Evolutionary conservation across 2,888 invertebrate species (phyloP), one percentile per base, ranked within the genome.

Genomic region (Ophion ellenae): DNA sequence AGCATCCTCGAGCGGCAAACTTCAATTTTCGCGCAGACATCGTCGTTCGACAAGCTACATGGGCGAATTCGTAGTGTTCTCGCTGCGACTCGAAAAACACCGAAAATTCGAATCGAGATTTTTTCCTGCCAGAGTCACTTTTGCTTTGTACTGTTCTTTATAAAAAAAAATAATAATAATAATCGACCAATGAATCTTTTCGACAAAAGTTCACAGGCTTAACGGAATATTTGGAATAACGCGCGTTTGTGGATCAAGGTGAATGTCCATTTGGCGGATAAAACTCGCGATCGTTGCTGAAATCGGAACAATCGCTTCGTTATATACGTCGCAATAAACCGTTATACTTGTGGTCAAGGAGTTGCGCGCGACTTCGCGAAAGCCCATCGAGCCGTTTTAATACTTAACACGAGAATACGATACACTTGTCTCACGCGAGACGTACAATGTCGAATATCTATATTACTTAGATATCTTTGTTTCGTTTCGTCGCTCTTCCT

Each of bases 331-430:
- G 74, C 76, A 53, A 75, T 24, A 36, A 57, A 17, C 32, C 70
- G 67, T 28, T 36, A 80, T 53, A 59, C 73, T 80, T 85, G 82
- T 83, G 83, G 83, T 85, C 76, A 75, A 73, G 76, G 83, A 53
- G 59, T 63, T 57, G 57, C 17, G 40, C n/a, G 36, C 9, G 11
- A 10, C 14, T 76, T 47, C 61, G 80, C 70, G 66, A 85, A 79
- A 81, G 61, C 61, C 71, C 79, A 79, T 83, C 85, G 59, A 85
- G 80, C 64, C 63, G 85, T 36, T 76, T 85, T 83, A 85, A 85
- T 85, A 85, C 79, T 85, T 85, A 80, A 69, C 80, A 69, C 66
- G 82, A 83, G 80, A 83, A 85, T 80, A 85, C 78, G 76, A 83
- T 76, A 83, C 79, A 82, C 82, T 78, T 73, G 75, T 76, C 82